Base-by-base conservation (phyloP, 2,797 vertebrate genomes). In the Borostomias antarcticus region DNA sequence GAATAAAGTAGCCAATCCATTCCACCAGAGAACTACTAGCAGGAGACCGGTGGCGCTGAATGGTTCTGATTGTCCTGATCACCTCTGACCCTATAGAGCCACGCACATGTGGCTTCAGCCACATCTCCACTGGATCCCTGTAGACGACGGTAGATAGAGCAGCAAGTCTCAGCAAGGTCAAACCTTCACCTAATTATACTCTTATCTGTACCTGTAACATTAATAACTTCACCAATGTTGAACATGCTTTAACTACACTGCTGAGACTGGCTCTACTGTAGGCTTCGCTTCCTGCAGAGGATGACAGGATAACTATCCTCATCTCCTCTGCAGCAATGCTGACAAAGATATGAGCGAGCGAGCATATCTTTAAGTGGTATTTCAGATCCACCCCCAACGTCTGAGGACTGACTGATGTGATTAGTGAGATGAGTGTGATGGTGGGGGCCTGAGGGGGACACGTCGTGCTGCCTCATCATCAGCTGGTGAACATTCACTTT, bases 301-400 rank as follows among this genome's bases (percentile, higher is more conserved):
- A 30, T 56, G 53, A n/a, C 53, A 56, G 15, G 3, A 4, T 56
- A 28, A 52, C 33, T 53, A 17, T 74, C 78, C 75, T 54, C 69
- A 76, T 65, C 51, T 69, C 58, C n/a, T 70, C 72, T 62, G 8
- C 62, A 40, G 73, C 70, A 74, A 82, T 73, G 40, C 84, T 87
- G 80, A 79, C 70, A 58, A 64, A 78, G 53, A 54, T 63, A 66
- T 58, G 69, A 74, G 52, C 40, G 37, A n/a, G n/a, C n/a, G n/a
- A 58, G 40, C 67, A 75, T 67, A 75, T 75, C 70, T 45, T 33
- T 58, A 35, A 72, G 54, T 62, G 73, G 59, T 75, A 73, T 75
- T 70, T 70, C 50, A 66, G 66, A 68, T 74, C 65, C 63, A n/a
- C n/a, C 8, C 53, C 29, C 66, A 28, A 51, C 66, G 66, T 74